Conservation (phyloP, 2,888 invertebrate species). For the Pristionchus mayeri region DNA sequence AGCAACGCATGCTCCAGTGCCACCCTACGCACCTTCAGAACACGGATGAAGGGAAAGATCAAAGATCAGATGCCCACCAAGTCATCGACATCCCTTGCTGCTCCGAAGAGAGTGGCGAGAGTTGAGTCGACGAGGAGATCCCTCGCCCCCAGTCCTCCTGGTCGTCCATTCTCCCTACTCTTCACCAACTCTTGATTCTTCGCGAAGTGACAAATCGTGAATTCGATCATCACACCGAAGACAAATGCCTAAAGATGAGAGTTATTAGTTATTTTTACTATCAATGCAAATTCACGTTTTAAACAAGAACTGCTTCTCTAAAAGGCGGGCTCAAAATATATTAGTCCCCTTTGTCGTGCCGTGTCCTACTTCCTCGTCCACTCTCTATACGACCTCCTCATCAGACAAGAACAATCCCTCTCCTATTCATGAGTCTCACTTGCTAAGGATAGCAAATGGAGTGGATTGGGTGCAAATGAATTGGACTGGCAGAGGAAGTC, state of each 20-base stretch:
- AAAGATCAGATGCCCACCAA: constrained; percentile 57
- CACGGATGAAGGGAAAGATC: neutral
- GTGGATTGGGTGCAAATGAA: neutral
- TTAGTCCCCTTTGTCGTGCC: neutral
- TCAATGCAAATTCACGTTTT: too few relatives aligned
- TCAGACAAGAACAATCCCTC: constrained; percentile 4
- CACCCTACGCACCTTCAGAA: constrained; percentile 41
- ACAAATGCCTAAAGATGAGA: constrained; percentile 67
- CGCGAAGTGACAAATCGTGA: constrained; percentile 74
- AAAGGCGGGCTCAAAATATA: neutral
- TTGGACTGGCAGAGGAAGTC: neutral
- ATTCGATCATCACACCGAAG: constrained; percentile 76
- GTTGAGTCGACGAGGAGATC: constrained; percentile 73
- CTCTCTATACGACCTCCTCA: neutral
- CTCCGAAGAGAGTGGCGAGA: constrained; percentile 73
- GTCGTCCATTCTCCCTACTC: constrained; percentile 50
- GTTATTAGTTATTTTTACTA: neutral
- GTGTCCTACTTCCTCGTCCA: neutral
- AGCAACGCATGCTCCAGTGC: constrained; percentile 11
- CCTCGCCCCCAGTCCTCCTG: constrained; percentile 56
- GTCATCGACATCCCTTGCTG: constrained; percentile 66
- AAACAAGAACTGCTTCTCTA: neutral
- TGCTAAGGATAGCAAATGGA: constrained; percentile 8
- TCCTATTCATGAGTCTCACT: constrained; percentile 25
- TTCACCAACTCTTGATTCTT: constrained; percentile 69